Conservation (phyloP, 2,888 invertebrate genomes). For the Dicyrtomina minuta region DNA sequence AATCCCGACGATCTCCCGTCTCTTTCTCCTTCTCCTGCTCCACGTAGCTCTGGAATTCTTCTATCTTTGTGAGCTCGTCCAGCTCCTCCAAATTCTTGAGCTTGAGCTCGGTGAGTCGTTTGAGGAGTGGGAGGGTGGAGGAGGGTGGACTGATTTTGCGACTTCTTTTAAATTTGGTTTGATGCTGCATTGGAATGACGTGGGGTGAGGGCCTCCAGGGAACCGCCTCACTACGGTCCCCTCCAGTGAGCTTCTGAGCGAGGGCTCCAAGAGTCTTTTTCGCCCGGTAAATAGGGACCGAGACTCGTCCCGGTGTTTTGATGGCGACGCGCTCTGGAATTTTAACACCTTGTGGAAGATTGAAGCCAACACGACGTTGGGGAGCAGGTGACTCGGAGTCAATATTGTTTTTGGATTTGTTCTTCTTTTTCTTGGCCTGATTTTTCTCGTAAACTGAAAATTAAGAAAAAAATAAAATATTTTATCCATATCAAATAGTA, state of each 20-base stretch:
- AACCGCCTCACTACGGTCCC: background rate
- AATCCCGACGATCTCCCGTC: background rate
- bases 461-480: background rate
- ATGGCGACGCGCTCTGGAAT: conserved; percentile 12
- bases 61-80: too few species aligned
- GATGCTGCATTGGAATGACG: conserved; percentile 7
- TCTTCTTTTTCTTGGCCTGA: conserved; percentile 6
- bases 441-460: conserved; percentile 4
- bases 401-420: background rate
- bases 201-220: conserved; percentile 5
- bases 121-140: too few species aligned
- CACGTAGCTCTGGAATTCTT: background rate
- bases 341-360: conserved; percentile 15
- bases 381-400: background rate
- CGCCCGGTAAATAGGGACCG: conserved; percentile 1
- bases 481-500: background rate
- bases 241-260: conserved; percentile 15
- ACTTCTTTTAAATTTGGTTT: background rate
- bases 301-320: background rate
- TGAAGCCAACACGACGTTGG: conserved; percentile 20
- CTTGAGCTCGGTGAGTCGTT: too few species aligned
- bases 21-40: background rate
- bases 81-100: too few species aligned
- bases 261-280: conserved; percentile 14
- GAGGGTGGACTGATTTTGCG: too few species aligned